Evolutionary conservation across 2,113 vertebrate species (phyloP).

Genomic region (Microcebus lehilahytsara): DNA sequence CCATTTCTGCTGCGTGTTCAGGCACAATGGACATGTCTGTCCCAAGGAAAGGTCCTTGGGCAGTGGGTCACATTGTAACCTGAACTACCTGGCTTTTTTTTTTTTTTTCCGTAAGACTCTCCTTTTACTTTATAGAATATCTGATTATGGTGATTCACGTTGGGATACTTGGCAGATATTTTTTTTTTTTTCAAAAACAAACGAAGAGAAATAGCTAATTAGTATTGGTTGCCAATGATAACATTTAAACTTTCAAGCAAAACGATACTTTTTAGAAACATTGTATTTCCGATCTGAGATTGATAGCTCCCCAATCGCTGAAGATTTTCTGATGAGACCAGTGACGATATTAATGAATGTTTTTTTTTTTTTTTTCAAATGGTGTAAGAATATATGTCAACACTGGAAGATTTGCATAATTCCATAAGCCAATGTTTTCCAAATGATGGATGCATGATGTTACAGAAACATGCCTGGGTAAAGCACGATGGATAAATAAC

Average conservation of each 20-base stretch:
- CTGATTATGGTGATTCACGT: background rate
- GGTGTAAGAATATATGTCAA: background rate
- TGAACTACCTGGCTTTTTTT: background rate
- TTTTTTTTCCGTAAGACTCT: background rate
- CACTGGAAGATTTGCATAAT: background rate
- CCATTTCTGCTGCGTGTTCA: background rate
- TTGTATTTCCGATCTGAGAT: background rate
- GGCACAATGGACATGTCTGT: background rate
- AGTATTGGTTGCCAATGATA: background rate
- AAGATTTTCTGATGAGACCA: background rate
- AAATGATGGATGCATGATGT: background rate
- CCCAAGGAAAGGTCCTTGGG: background rate
- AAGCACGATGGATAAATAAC: background rate
- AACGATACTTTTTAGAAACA: background rate
- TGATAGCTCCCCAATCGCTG: background rate
- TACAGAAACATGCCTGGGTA: background rate
- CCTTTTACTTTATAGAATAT: background rate
- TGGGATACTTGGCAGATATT: background rate
- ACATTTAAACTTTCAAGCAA: background rate
- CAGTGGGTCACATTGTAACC: background rate
- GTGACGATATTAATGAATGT: background rate
- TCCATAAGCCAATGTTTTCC: background rate
- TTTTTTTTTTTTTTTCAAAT: background rate
- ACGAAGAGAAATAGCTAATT: background rate
- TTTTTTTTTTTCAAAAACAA: background rate